These are phyloP conservation scores for Synanthedon myopaeformis DNA, from an alignment of 2,888 invertebrate genomes.

Conservation along the genomic window DNA sequence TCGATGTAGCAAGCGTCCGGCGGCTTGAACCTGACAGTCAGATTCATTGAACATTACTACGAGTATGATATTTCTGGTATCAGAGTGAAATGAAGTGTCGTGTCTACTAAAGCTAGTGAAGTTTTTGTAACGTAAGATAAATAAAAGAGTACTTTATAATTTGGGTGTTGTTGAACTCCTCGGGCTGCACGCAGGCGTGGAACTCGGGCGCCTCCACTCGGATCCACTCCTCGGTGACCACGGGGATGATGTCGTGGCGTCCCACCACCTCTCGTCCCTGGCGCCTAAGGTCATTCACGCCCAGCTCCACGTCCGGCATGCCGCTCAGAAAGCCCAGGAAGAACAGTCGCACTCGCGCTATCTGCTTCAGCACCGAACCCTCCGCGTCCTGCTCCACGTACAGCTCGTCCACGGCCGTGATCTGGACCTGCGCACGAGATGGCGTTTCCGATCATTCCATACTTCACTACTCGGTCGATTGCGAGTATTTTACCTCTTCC, in stretches of 20 bases:
- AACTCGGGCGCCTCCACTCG: constrained; percentile 94
- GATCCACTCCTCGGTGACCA: constrained; percentile 99
- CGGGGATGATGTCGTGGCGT: constrained; percentile 98
- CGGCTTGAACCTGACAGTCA: constrained; percentile 83
- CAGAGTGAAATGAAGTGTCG: no score
- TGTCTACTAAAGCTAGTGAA: no score
- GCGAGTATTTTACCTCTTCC: constrained; percentile 75
- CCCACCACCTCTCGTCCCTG: constrained; percentile 99
- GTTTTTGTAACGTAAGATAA: not conserved
- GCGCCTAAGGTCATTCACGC: constrained; percentile 96
- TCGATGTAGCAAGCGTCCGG: constrained; percentile 99
- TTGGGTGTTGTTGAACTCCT: constrained; percentile 87
- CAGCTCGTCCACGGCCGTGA: constrained; percentile 92
- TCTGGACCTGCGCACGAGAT: constrained; percentile 73
- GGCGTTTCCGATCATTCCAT: no score
- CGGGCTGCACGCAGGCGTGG: constrained; percentile 92
- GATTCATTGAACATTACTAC: no score
- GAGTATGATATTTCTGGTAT: not conserved
- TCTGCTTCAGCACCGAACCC: constrained; percentile 88
- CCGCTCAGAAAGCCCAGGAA: constrained; percentile 96
- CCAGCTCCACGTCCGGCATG: constrained; percentile 96
- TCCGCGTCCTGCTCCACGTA: constrained; percentile 89
- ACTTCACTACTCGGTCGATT: no score
- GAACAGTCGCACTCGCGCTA: constrained; percentile 94
- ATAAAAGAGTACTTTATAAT: constrained; percentile 80